Conservation (phyloP, 1,140 invertebrate species). For the Thaumatotibia leucotreta region DNA sequence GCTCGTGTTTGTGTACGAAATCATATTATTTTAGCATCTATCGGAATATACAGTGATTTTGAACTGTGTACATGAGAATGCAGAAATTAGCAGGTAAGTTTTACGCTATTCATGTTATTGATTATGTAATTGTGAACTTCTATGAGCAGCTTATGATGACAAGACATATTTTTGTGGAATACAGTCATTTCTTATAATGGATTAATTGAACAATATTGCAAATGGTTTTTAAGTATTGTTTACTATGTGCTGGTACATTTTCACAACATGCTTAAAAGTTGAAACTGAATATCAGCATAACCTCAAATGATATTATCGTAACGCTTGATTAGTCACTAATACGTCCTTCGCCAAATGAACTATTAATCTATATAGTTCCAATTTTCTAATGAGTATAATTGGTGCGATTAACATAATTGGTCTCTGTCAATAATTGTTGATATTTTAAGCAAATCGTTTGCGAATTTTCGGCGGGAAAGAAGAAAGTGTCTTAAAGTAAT, state of each 20-base stretch:
- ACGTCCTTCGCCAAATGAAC: background rate
- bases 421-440: background rate
- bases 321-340: background rate
- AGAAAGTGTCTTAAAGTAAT: background rate
- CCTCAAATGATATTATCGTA: conserved; percentile 1
- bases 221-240: background rate
- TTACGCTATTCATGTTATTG: conserved; percentile 22
- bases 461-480: conserved; percentile 36
- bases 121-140: conserved; percentile 52
- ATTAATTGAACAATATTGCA: background rate
- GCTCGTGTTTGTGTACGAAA: conserved; percentile 51
- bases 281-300: background rate
- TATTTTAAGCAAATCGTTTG: background rate
- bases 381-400: background rate
- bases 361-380: background rate
- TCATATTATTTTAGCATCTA: conserved; percentile 34
- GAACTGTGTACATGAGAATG: conserved; percentile 20
- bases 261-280: background rate
- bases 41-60: conserved; percentile 25
- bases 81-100: conserved; percentile 47
- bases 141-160: conserved; percentile 27
- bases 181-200: background rate
- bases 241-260: background rate
- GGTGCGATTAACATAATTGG: background rate
- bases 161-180: conserved; percentile 15